phyloP scores from a whole-genome alignment of 2,113 vertebrate species.

The Patagioenas fasciata region DNA sequence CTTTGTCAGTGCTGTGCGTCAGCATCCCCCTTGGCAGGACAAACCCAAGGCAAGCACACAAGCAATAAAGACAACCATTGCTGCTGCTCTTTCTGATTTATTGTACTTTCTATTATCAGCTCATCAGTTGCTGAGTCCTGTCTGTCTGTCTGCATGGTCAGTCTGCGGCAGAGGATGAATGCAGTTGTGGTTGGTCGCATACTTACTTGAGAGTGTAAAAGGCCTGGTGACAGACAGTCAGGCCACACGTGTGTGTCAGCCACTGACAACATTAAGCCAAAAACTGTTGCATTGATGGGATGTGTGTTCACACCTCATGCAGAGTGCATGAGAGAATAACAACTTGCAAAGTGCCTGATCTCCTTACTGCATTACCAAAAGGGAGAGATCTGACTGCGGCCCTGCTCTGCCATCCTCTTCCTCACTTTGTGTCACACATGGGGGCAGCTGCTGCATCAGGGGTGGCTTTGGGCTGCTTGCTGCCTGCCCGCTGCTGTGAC shows the following conservation, averaged over 20 bases:
- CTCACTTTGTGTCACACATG: accelerated
- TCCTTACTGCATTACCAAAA: accelerated
- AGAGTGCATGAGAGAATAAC: not conserved
- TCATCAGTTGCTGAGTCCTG: not conserved
- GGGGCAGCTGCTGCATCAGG: not conserved
- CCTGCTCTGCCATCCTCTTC: not conserved
- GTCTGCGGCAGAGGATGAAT: not conserved
- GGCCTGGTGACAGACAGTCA: not conserved
- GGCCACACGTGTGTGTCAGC: accelerated
- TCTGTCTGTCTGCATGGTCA: accelerated
- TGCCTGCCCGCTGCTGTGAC: not conserved
- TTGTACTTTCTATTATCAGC: not conserved
- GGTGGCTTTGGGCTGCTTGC: not conserved
- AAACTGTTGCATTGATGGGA: accelerated
- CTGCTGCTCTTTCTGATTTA: not conserved
- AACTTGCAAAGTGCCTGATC: not conserved
- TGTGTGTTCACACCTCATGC: not conserved
- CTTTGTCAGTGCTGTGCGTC: accelerated
- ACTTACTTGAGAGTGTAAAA: accelerated
- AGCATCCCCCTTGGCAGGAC: not conserved
- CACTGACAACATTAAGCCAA: not conserved
- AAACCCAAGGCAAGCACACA: not conserved
- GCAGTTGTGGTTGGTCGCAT: not conserved
- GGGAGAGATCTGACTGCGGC: not conserved
- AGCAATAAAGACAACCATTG: not conserved